Base-by-base conservation (phyloP, 1,140 invertebrate species). In the Neoseiulus cucumeris region DNA sequence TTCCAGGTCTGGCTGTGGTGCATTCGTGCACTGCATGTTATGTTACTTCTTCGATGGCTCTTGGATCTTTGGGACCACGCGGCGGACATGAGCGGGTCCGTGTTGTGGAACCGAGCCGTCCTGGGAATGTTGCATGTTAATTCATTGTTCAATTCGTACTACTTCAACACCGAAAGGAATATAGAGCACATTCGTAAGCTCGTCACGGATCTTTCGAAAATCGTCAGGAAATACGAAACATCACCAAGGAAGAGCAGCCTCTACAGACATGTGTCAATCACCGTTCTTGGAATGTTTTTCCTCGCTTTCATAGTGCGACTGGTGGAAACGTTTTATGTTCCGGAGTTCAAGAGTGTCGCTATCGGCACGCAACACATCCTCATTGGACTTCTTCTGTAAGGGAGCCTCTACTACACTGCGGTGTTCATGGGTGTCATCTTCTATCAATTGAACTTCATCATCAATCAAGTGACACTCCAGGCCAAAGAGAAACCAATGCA, bases 401-500 rank as follows among this genome's bases (percentile, higher is more conserved):
- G 51, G 14, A 59, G 51, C 22, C 51, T 59, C 25, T 59, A 59
- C 22, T 59, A 59, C 22, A 59, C n/a, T 14, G 33, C 51, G 22
- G 2, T 59, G 2, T 59, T 59, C 33, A 59, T 59, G 51, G 33
- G 17, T 25, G 51, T 59, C 14, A 20, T 59, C 1, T 59, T 59
- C 22, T 59, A 59, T 20, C 51, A 59, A 9, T 9, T 59, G 51
- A 59, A 59, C 33, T 33, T 59, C 17, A 59, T 59, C 33, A 59
- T 33, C 25, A 59, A 17, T 33, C 25, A 33, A 2, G 51, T 59
- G 6, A 59, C 51, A 20, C 12, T 33, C 1, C 51, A 59, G 17
- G 51, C 22, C 14, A 59, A 59, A 20, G 51, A 59, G 22, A 59
- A 59, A 20, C 51, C 51, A 59, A 17, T 59, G 25, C 51, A 59